Percentiles rank a stretch among this genome's conserved stretches.
Conservation (phyloP, 2,888 invertebrate genomes). For the Sarcophaga carnaria region DNA sequence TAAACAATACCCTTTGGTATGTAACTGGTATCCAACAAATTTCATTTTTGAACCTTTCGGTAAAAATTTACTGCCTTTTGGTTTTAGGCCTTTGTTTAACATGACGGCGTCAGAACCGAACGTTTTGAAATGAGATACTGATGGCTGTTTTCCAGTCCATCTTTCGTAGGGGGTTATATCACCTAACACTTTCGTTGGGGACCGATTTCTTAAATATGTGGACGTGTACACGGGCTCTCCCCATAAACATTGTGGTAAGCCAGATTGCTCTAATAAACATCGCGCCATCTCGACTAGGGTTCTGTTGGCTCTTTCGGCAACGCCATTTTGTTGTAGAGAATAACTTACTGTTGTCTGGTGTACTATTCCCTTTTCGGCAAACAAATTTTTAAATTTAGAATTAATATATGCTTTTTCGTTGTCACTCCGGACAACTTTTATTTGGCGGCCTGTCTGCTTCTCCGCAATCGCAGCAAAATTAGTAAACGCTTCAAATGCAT, state of each 20-base stretch:
- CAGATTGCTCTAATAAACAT: slow-evolving; percentile 23
- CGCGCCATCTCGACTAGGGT: slow-evolving; percentile 45
- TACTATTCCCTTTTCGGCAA: too few species aligned
- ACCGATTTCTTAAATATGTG: slow-evolving; percentile 40
- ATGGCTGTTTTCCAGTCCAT: slow-evolving; percentile 33
- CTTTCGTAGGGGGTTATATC: slow-evolving; percentile 45
- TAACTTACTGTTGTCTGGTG: too few species aligned
- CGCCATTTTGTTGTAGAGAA: too few species aligned
- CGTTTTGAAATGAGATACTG: slow-evolving; percentile 25
- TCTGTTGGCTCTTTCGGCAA: too few species aligned
- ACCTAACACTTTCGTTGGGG: slow-evolving; percentile 39
- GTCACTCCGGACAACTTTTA: slow-evolving; percentile 1
- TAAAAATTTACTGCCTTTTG: slow-evolving; percentile 27
- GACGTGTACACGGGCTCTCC: slow-evolving; percentile 40
- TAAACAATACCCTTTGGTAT: background rate
- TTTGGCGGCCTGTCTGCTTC: slow-evolving; percentile 4
- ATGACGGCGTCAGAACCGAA: slow-evolving; percentile 46
- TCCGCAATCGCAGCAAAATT: slow-evolving; percentile 8
- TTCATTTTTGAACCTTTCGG: slow-evolving; percentile 20
- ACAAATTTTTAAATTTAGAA: background rate
- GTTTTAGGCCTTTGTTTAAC: slow-evolving; percentile 29
- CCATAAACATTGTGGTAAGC: slow-evolving; percentile 37
- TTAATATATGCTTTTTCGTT: slow-evolving; percentile 6
- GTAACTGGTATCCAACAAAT: slow-evolving; percentile 1
- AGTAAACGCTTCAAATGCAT: slow-evolving; percentile 9